Conservation (phyloP, 2,113 vertebrate species). For the Neotragus pygmaeus region DNA sequence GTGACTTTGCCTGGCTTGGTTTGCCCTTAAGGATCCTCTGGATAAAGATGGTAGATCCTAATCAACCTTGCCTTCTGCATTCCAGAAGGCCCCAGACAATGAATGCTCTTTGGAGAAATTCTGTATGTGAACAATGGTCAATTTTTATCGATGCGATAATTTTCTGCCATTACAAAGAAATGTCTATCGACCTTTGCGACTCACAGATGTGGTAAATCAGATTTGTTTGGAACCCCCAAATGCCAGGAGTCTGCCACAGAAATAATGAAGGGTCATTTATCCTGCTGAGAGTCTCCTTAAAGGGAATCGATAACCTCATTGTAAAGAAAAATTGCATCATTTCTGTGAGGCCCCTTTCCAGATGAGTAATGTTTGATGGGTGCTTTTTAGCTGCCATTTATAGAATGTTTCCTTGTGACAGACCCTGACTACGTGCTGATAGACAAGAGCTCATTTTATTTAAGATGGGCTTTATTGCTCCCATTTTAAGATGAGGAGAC, state of each 20-base stretch:
- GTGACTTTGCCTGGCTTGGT: not conserved
- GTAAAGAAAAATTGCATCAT: conserved; percentile 75
- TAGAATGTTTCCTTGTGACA: not conserved
- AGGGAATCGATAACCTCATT: conserved; percentile 76
- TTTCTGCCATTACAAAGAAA: conserved; percentile 70
- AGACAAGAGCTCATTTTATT: not conserved
- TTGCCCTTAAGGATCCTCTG: not conserved
- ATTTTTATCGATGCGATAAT: conserved; percentile 73
- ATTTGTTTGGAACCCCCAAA: conserved; percentile 71
- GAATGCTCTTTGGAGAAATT: conserved; percentile 17
- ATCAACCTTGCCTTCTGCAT: not conserved
- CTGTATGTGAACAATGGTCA: conserved; percentile 48
- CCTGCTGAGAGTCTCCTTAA: conserved; percentile 74
- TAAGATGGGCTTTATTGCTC: not conserved
- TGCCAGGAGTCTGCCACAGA: conserved; percentile 51
- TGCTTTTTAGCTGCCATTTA: conserved; percentile 8
- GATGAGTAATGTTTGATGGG: conserved; percentile 31
- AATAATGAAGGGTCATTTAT: conserved; percentile 77
- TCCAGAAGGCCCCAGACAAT: not conserved
- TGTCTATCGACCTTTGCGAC: conserved; percentile 72
- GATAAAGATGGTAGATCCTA: not conserved
- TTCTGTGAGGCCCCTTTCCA: conserved; percentile 63
- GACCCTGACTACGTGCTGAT: not conserved
- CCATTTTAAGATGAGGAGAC: not conserved
- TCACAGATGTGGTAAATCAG: conserved; percentile 56